Evolutionary conservation across 2,888 invertebrate species (phyloP), one percentile per base, ranked within the genome.

Genomic region (Thymelicus sylvestris): DNA sequence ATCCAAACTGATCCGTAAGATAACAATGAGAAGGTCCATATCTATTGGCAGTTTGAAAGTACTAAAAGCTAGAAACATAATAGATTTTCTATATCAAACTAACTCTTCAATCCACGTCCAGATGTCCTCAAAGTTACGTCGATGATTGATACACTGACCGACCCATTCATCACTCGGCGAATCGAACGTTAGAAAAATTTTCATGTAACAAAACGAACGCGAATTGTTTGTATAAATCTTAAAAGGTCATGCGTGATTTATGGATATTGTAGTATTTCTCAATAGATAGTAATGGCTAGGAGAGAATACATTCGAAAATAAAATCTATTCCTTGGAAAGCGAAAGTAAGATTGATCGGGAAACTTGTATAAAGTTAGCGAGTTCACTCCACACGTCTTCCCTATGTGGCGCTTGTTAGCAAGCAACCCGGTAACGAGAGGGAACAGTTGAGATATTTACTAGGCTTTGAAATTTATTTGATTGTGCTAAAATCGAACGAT

Each of bases 291-390:
- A 83, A 83, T 82, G 79, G 83, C 80, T 78, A 80, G 80, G 77
- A 78, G 75, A 76, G 79, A 83, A 83, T 62, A 63, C 55, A 68
- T 15, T 83, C 79, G 73, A 78, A 78, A 85, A 87, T 87, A 86
- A 89, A 90, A 89, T 87, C 82, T 85, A 86, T 86, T 85, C 78
- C 76, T 80, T 82, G 83, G 81, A 86, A 86, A 87, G 83, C 80
- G 84, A 88, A 90, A 90, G 88, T 86, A 90, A 90, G 91, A 91
- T 91, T 88, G 90, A 91, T 91, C 82, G 86, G 74, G 78, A 78
- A 88, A 88, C 85, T 90, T 87, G 76, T 79, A 81, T 79, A 80
- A 87, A 89, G 86, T 90, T 88, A 74, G 76, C 73, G 74, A 76
- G 78, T 74, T 73, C 59, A 72, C 69, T 73, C 65, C 69, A 72